Conservation (phyloP, 92 coral and sea anemone species). For the Anthopleura xanthogrammica region DNA sequence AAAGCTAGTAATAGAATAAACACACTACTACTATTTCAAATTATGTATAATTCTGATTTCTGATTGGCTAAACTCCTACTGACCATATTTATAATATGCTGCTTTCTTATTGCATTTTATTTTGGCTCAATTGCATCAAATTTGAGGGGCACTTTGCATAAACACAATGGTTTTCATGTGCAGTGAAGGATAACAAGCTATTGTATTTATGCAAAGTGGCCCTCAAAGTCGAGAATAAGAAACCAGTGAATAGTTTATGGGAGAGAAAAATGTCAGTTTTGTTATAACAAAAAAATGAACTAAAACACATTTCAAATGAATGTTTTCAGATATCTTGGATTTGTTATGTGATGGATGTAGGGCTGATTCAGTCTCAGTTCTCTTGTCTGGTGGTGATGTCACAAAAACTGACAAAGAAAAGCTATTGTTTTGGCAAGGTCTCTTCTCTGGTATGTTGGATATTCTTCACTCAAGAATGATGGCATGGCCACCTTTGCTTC, state of each 20-base stretch:
- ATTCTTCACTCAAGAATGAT: not conserved
- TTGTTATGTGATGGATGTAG: constrained; percentile 11
- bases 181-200: too few relatives aligned
- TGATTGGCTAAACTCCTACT: too few relatives aligned
- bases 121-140: too few relatives aligned
- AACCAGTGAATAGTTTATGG: too few relatives aligned
- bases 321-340: constrained; percentile 11
- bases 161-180: too few relatives aligned
- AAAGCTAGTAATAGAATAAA: not conserved
- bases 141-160: too few relatives aligned
- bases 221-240: too few relatives aligned
- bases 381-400: not conserved
- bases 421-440: not conserved
- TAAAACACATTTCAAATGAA: not conserved
- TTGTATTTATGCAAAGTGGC: too few relatives aligned
- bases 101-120: too few relatives aligned
- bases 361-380: not conserved
- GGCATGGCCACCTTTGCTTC: constrained; percentile 21
- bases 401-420: not conserved
- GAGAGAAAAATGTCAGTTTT: not conserved
- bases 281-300: not conserved
- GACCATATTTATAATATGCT: too few relatives aligned
- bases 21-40: too few relatives aligned
- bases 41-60: too few relatives aligned
- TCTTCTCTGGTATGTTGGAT: not conserved